Evolutionary conservation across 2,113 vertebrate genomes (phyloP), one percentile per base, ranked within the genome.

Genomic region (Herpailurus yagouaroundi): DNA sequence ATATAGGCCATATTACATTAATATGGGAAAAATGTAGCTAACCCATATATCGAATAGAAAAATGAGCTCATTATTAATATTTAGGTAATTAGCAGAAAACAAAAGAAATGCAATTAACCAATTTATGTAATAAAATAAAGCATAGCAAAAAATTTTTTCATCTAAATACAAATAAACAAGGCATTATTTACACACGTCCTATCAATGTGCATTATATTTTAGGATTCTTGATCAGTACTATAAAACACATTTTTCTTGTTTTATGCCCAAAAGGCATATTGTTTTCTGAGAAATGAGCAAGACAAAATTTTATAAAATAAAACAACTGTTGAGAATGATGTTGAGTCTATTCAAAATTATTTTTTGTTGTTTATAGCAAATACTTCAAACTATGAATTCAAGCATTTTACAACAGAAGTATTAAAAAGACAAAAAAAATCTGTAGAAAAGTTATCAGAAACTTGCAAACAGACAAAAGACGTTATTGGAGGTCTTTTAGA

Each of bases 341-440:
- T 94, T 88, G 21, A 60, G 12, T 18, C 29, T 83, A 63, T 27
- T 50, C 50, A 88, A 95, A 84, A 94, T 63, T 55, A 5, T 27
- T 63, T 41, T 4, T 15, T 64, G 84, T 71, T 71, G 9, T 94
- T 45, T 66, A n/a, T 10, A 86, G 80, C 11, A 79, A 95, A 85
- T 48, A 21, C 4, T 92, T 84, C 69, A 50, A 85, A 85, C 80
- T 92, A 68, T 95, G 9, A 85, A 85, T n/a, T 92, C 57, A 89
- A 87, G 5, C 14, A 91, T 69, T 88, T 87, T 55, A 77, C 18
- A 55, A 31, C 33, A 63, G 16, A 50, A 77, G 48, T 29, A 27
- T 33, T 48, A 90, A 73, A 50, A 3, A 90, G n/a, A 92, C 10
- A 45, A 45, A 79, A 41, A 95, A 71, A 69, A 69, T 69, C 16